Evolutionary conservation across 2,888 invertebrate species (phyloP).

Genomic region (Epiblema foenella): DNA sequence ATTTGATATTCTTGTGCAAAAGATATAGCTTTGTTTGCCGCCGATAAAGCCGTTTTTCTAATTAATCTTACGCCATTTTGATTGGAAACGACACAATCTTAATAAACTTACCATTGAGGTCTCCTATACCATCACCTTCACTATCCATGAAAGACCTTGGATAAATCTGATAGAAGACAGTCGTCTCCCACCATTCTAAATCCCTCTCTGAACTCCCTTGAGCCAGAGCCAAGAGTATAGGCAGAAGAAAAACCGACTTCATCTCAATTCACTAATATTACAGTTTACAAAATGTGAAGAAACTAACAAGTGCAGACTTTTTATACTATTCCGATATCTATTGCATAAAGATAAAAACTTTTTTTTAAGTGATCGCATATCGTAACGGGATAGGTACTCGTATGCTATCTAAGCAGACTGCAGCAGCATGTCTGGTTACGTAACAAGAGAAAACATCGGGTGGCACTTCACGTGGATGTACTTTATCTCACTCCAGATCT

Average conservation of each 20-base stretch:
- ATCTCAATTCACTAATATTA: slow-evolving; percentile 31
- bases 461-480: neutral
- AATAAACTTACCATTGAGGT: slow-evolving; percentile 76
- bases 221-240: slow-evolving; percentile 57
- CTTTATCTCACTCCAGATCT: too few relatives aligned
- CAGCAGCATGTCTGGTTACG: neutral
- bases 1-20: too few relatives aligned
- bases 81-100: neutral
- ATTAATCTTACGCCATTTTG: too few relatives aligned
- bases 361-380: neutral
- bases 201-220: slow-evolving; percentile 56
- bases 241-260: slow-evolving; percentile 52
- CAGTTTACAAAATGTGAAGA: neutral
- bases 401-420: neutral
- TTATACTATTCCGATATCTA: slow-evolving; percentile 15
- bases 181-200: slow-evolving; percentile 90
- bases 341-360: neutral
- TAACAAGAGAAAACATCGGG: neutral
- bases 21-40: too few relatives aligned
- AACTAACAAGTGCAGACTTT: neutral
- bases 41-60: too few relatives aligned
- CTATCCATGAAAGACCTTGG: slow-evolving; percentile 92
- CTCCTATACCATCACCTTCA: slow-evolving; percentile 89
- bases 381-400: neutral
- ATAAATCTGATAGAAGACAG: slow-evolving; percentile 92